Base-by-base conservation (phyloP, 2,113 vertebrate species). In the Pseudorasbora parva region DNA sequence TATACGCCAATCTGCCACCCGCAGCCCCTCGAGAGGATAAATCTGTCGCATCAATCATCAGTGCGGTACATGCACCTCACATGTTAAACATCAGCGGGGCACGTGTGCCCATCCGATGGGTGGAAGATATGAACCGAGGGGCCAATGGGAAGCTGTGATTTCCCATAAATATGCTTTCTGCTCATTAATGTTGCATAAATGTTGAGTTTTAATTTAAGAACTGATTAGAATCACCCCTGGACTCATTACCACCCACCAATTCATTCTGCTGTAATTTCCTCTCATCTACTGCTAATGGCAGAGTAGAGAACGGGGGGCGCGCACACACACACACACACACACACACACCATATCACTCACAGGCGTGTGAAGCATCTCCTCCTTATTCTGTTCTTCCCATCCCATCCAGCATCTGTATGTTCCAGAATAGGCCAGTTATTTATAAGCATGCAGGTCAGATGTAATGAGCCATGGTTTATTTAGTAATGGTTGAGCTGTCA, bases 171-270 rank as follows among this genome's bases (percentile, higher is more conserved):
- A 88, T 83, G 86, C 60, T 86, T 73, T 81, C 76, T 82, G 82
- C 85, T 90, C 90, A 94, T 94, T 92, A 93, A 94, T 93, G 87
- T 94, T 94, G 92, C 87, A 94, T 93, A 90, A 90, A 90, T 87
- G 89, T 90, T 85, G 84, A 82, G 87, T 90, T 91, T 85, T 90
- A 92, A 93, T 93, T 93, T 89, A 93, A 90, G 89, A 92, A 87
- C 90, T 90, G 89, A 93, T 93, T 92, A 91, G 86, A 92, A 92
- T 90, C 90, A 76, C 86, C 87, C 89, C 86, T 90, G 89, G 86
- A 92, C 91, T 92, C 91, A 92, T 92, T 91, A 92, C 91, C 90
- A 88, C 87, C 89, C 90, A 90, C 89, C 88, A 90, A 91, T 92
- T 86, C 60, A 87, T 91, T 92, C 85, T 84, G 83, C 84, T 43